Conservation (phyloP, 2,113 vertebrate species). For the Oenanthe oenanthe region DNA sequence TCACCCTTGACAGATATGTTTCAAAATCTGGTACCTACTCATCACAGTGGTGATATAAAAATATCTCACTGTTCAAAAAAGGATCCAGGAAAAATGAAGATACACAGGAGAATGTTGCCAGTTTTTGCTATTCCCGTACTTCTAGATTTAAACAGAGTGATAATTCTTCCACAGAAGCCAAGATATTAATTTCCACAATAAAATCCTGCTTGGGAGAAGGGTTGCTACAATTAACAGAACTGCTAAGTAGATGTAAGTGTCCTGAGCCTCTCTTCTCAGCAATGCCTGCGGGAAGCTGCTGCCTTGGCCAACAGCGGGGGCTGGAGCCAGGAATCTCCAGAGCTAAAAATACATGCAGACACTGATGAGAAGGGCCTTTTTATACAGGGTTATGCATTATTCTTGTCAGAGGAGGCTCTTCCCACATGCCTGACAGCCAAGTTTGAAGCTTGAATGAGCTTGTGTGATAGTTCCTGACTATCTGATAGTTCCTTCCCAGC, state of each 20-base stretch:
- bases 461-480: background rate
- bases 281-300: background rate
- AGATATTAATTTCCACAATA: constrained; percentile 31
- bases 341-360: background rate
- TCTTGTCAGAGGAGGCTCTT: constrained; percentile 20
- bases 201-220: constrained; percentile 6
- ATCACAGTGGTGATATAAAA: background rate
- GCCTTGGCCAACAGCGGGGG: background rate
- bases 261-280: constrained; percentile 12
- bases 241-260: background rate
- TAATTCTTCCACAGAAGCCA: constrained; percentile 18
- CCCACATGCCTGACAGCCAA: constrained; percentile 30
- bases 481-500: background rate
- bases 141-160: constrained; percentile 28
- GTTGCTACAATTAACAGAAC: constrained; percentile 7
- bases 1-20: background rate
- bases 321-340: constrained; percentile 29
- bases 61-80: constrained; percentile 21
- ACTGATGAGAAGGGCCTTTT: constrained; percentile 17
- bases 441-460: constrained; percentile 22
- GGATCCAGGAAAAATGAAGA: constrained; percentile 1
- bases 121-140: background rate
- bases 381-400: constrained; percentile 14
- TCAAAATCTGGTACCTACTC: constrained; percentile 10
- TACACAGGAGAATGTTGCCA: constrained; percentile 13